Evolutionary conservation across 2,888 invertebrate genomes (phyloP), one percentile per base, ranked within the genome.

Genomic region (Drosophila kanekoi): DNA sequence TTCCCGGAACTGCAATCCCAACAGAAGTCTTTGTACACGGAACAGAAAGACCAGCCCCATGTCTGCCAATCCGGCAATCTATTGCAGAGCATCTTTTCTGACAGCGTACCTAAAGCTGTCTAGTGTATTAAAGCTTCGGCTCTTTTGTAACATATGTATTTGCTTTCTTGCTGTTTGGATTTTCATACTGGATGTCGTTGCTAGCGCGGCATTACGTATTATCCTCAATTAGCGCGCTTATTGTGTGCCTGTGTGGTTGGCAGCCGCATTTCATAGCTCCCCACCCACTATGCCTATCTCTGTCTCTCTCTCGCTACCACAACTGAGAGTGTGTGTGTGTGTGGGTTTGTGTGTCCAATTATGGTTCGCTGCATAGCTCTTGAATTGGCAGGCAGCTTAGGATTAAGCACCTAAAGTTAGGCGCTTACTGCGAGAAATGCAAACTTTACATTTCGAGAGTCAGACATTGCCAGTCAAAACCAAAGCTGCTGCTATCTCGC

Each of bases 151-250:
- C 9, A 10, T 3, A 6, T 47, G 23, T 48, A 28, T 44, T 69
- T 53, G 57, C 11, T 44, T 56, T 62, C 61, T 77, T 62, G 35
- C 66, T 61, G 47, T 56, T 74, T 51, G 64, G 48, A 14, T 57
- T 60, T 49, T 52, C 16, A 38, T 62, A 53, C 48, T 47, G 65
- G 38, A 57, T 64, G 64, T 54, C 41, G 52, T 16, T 64, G 57
- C 65, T 73, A 54, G 48, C 44, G 44, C 69, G 40, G 68, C 58
- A 79, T 63, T 58, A 69, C 72, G 79, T 81, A 87, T 82, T 84
- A 82, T 82, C 87, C 81, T 72, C 87, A 86, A 87, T 89, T 89
- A 84, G 87, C 77, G 87, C 72, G 81, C 85, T 84, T 74, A 87
- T 89, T 86, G 85, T 81, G 79, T 70, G 75, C 60, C 41, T 71